Base-by-base conservation (phyloP, 2,113 vertebrate genomes). In the Oreocharis arfaki region DNA sequence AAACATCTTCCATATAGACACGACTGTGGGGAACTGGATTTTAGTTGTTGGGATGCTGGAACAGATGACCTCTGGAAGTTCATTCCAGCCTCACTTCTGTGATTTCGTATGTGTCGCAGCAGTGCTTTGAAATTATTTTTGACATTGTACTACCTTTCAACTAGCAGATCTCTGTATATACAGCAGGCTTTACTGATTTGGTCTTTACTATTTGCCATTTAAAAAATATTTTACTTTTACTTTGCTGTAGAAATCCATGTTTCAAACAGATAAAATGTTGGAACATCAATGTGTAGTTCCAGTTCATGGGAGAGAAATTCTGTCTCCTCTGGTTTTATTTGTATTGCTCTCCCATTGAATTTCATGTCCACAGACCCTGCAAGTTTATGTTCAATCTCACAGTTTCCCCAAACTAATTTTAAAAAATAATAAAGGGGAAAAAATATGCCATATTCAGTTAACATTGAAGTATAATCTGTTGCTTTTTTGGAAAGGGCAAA, bases 1-100 rank as follows among this genome's bases (percentile, higher is more conserved):
- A 50, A 33, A 24, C 1, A 55, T 16, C 49, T 12, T 53, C 26
- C 0, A 0, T 41, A 28, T 35, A 46, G 53, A 33, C 15, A 27
- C 0, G 0, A 19, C 7, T 42, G 37, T 57, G 49, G 39, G 32
- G 32, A 57, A 9, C 22, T 50, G 57, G 19, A 23, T 61, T 77
- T 56, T 1, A 0, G 9, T 70, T n/a, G 21, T 11, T 13, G 27
- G 37, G 23, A 2, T 7, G 6, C 18, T 91, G 67, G 30, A 55
- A 23, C 11, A 52, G 26, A 27, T 14, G 53, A 42, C 14, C 18
- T 56, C 24, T 6, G 8, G 14, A 71, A 27, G 12, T 37, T 44
- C 10, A 3, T 73, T 69, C 41, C 46, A 69, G 1, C 3, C 8
- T 6, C 24, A 7, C 3, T 59, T 52, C 59, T 47, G 35, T 55